Conservation (phyloP, 2,888 invertebrate species). For the Scaeva pyrastri region DNA sequence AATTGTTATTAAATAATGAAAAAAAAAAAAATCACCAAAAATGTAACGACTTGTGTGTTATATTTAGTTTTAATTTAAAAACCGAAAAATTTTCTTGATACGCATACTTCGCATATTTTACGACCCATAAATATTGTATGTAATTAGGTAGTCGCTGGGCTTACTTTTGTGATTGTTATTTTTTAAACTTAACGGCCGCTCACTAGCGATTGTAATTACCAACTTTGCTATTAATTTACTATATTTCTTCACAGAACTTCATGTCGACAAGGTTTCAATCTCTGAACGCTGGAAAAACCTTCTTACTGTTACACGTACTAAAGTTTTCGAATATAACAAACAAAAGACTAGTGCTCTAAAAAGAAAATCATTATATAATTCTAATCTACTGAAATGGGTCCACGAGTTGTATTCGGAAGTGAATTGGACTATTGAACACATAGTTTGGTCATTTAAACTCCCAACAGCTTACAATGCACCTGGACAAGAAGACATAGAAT, state of each 20-base stretch:
- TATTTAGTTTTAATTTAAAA: too few species aligned
- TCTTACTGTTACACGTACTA: constrained; percentile 84
- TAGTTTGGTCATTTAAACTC: constrained; percentile 82
- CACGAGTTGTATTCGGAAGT: constrained; percentile 85
- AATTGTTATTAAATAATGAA: too few species aligned
- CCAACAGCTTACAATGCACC: constrained; percentile 83
- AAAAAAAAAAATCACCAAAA: too few species aligned
- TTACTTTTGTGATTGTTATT: too few species aligned
- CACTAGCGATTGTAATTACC: too few species aligned
- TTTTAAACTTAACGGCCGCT: too few species aligned
- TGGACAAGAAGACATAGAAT: constrained; percentile 82
- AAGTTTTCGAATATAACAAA: constrained; percentile 82
- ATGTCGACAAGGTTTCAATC: constrained; percentile 84
- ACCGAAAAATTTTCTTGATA: too few species aligned
- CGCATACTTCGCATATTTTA: too few species aligned
- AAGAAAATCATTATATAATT: constrained; percentile 80
- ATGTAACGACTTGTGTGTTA: too few species aligned
- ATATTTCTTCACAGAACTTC: constrained; percentile 45
- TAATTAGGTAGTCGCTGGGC: too few species aligned
- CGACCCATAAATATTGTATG: too few species aligned
- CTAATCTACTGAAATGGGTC: constrained; percentile 83
- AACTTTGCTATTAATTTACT: too few species aligned
- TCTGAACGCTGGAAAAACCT: constrained; percentile 86
- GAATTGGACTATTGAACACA: constrained; percentile 83
- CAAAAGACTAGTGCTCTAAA: constrained; percentile 79